phyloP scores from a whole-genome alignment of 2,113 vertebrate genomes.

The Gadus chalcogrammus region DNA sequence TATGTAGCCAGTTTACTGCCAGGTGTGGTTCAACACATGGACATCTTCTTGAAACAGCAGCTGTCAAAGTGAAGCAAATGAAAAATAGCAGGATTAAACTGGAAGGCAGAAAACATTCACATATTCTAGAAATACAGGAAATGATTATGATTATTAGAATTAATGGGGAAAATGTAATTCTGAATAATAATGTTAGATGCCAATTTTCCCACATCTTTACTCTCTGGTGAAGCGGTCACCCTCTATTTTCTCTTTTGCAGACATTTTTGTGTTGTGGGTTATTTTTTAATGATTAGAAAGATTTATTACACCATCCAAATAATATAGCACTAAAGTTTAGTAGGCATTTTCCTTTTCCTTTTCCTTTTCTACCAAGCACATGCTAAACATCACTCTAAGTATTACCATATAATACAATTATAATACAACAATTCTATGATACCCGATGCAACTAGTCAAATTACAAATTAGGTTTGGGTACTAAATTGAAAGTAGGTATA shows the following conservation, averaged over 20 bases:
- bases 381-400: too few species aligned
- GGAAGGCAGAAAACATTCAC: slow-evolving; percentile 37
- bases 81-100: slow-evolving; percentile 37
- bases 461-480: too few species aligned
- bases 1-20: slow-evolving; percentile 60
- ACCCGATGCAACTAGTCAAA: too few species aligned
- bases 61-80: slow-evolving; percentile 46
- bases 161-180: slow-evolving; percentile 24
- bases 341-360: too few species aligned
- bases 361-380: too few species aligned
- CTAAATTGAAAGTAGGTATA: too few species aligned
- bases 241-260: slow-evolving; percentile 25
- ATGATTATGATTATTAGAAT: slow-evolving; percentile 46
- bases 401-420: too few species aligned
- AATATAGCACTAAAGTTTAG: too few species aligned
- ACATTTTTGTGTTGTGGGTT: slow-evolving; percentile 33
- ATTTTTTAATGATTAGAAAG: too few species aligned
- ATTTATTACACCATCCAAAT: too few species aligned
- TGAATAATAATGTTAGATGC: not conserved
- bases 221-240: too few species aligned
- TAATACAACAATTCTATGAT: too few species aligned
- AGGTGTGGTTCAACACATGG: slow-evolving; percentile 62
- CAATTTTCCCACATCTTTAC: not conserved
- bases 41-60: slow-evolving; percentile 63
- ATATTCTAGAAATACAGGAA: slow-evolving; percentile 45